Base-by-base conservation (phyloP, 2,797 vertebrate genomes). In the Anguilla obscura region DNA sequence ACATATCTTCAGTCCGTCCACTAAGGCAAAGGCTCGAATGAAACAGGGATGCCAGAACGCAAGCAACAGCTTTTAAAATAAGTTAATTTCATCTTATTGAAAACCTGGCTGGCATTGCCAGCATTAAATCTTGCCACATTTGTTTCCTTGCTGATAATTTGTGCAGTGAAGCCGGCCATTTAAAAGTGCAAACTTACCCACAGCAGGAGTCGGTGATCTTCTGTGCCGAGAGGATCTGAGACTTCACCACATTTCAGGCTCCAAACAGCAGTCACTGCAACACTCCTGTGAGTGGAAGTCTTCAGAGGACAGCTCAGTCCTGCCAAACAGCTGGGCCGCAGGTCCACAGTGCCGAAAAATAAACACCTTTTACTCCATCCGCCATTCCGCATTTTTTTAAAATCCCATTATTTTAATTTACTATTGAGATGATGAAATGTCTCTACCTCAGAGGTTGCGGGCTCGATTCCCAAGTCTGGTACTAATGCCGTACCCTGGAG, bases 261-360 rank as follows among this genome's bases (percentile, higher is more conserved):
- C 86, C 91, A 87, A 87, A 86, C 80, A 90, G 84, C 83, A 76
- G 87, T 90, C 71, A 33, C 86, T 90, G 86, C 87, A 90, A 91
- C 87, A 82, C 87, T 89, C 88, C 89, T 91, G 84, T 88, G 91
- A 90, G 90, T 88, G 88, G 90, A 88, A 88, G 83, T 87, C 89
- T 88, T 90, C 90, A 90, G 89, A 90, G 86, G 86, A 90, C 48
- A 66, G 86, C 86, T 87, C 88, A 87, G 79, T 58, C 87, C 89
- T 89, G 90, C 89, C 85, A 89, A 90, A 89, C 89, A 92, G 90
- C 89, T 91, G 91, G 87, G 86, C 84, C 40, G 80, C 84, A 88
- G 90, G 80, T 90, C 82, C 84, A 9, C 86, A 87, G 80, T 58
- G 48, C 79, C 85, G 83, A 88, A 91, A 91, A 92, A 91, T 86